Evolutionary conservation across 2,888 invertebrate species (phyloP).

Genomic region (Xestia rhomboidea): DNA sequence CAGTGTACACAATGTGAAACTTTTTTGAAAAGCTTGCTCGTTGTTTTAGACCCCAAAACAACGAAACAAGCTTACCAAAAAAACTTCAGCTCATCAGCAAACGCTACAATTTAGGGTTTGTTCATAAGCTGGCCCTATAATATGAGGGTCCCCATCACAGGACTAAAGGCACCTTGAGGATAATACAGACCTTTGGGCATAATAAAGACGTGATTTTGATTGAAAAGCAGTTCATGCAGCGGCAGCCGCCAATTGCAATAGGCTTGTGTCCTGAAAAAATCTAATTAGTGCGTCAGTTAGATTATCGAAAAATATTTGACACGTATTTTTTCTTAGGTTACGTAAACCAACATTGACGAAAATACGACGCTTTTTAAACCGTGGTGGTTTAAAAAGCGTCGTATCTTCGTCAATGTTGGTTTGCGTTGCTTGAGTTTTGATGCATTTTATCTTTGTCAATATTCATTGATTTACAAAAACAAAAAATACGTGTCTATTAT

Average conservation of each 20-base stretch:
- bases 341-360: too few species aligned
- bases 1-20: background rate
- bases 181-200: background rate
- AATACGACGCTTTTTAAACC: too few species aligned
- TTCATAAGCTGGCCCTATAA: background rate
- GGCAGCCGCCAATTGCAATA: background rate
- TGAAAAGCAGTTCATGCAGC: background rate
- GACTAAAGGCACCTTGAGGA: background rate
- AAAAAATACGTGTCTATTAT: too few species aligned
- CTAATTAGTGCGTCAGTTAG: too few species aligned
- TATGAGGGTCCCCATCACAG: background rate
- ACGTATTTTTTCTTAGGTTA: too few species aligned
- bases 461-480: too few species aligned
- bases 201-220: background rate
- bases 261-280: too few species aligned
- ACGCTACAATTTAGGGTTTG: background rate
- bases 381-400: too few species aligned
- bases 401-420: too few species aligned
- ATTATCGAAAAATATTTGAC: too few species aligned
- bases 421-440: too few species aligned
- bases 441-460: too few species aligned
- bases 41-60: background rate
- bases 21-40: background rate
- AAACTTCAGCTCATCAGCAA: background rate
- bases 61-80: background rate